phyloP scores from a whole-genome alignment of 2,888 invertebrate genomes.

The Ryuthela nishihirai region DNA sequence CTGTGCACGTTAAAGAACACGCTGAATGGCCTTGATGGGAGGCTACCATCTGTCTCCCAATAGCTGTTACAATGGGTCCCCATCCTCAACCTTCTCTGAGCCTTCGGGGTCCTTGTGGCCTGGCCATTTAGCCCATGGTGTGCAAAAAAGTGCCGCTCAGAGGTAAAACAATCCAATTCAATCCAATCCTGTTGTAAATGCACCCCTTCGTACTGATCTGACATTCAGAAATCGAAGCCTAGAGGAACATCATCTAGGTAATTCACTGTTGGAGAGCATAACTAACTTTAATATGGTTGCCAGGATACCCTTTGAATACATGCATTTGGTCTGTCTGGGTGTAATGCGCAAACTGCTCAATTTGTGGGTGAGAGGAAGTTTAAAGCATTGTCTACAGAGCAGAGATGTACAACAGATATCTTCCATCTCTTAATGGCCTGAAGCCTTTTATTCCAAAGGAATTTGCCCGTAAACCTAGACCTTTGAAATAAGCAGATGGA shows the following conservation, averaged over 20 bases:
- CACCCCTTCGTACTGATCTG: conserved; percentile 30
- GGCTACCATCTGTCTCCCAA: too few relatives aligned
- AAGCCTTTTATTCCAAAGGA: conserved; percentile 22
- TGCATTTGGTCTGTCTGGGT: conserved; percentile 47
- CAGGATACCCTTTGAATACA: conserved; percentile 45
- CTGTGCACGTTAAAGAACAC: too few relatives aligned
- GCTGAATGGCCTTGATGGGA: too few relatives aligned
- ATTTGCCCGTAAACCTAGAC: conserved; percentile 44
- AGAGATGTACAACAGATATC: neutral
- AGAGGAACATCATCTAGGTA: conserved; percentile 38
- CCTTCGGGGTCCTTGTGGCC: too few relatives aligned
- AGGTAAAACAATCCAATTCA: too few relatives aligned
- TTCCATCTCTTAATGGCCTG: neutral
- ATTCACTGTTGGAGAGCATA: conserved; percentile 36
- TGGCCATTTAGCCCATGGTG: too few relatives aligned
- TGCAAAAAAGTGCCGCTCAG: too few relatives aligned
- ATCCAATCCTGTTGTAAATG: neutral
- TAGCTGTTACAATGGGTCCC: too few relatives aligned
- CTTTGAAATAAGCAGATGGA: conserved; percentile 44
- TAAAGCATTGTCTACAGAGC: neutral
- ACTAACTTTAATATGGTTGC: conserved; percentile 37
- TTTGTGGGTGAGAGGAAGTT: conserved; percentile 43
- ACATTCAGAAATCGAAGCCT: conserved; percentile 33
- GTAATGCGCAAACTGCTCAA: conserved; percentile 44
- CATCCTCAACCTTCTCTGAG: too few relatives aligned